Conservation (phyloP, 2,797 vertebrate genomes). For the Protonibea diacanthus region DNA sequence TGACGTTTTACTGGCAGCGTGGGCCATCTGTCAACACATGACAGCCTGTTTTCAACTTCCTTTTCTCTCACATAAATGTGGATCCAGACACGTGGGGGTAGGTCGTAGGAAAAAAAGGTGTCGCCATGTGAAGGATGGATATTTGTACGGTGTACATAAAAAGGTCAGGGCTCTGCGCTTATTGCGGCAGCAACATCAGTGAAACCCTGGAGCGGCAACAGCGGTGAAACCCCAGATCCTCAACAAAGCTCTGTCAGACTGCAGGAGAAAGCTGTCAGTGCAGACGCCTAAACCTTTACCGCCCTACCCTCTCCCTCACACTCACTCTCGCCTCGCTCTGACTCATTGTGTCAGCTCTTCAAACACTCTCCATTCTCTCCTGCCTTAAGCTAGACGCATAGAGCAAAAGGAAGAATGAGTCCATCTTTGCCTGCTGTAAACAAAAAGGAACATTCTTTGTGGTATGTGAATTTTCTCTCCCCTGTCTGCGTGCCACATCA, state of each 20-base stretch:
- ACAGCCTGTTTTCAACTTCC: constrained; percentile 45
- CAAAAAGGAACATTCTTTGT: constrained; percentile 61
- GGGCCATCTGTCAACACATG: constrained; percentile 70
- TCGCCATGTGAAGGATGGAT: constrained; percentile 39
- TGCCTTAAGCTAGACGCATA: constrained; percentile 62
- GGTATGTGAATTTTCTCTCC: constrained; percentile 41
- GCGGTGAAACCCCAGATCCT: constrained; percentile 61
- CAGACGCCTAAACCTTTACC: constrained; percentile 64
- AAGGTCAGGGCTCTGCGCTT: constrained; percentile 67
- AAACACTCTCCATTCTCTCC: constrained; percentile 64
- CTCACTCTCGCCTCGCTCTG: constrained; percentile 66
- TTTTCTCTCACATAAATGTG: constrained; percentile 17
- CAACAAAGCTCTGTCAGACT: constrained; percentile 73
- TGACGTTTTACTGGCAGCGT: constrained; percentile 62
- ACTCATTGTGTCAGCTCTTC: constrained; percentile 77
- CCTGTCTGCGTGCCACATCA: constrained; percentile 49
- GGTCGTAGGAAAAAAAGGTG: neutral
- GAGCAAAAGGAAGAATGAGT: constrained; percentile 63
- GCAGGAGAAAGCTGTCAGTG: constrained; percentile 75
- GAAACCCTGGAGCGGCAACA: constrained; percentile 60
- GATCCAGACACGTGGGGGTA: neutral
- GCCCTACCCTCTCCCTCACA: constrained; percentile 60
- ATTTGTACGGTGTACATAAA: constrained; percentile 49
- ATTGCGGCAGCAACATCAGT: constrained; percentile 50
- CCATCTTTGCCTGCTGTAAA: constrained; percentile 72